phyloP scores from a whole-genome alignment of 2,113 vertebrate species.

The Dunckerocampus dactyliophorus region DNA sequence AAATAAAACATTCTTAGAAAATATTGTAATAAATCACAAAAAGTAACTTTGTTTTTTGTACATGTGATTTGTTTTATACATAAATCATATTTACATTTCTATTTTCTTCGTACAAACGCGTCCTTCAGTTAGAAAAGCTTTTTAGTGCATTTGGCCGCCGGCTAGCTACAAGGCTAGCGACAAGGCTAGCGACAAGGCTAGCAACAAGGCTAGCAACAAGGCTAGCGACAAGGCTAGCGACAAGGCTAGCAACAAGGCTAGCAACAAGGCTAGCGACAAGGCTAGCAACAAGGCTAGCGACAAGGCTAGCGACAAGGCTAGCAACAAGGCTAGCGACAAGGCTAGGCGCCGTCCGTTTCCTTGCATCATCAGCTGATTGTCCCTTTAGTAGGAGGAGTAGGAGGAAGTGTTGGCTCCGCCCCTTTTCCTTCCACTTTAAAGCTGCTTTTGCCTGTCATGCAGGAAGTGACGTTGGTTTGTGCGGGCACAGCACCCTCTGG shows the following conservation, averaged over 20 bases:
- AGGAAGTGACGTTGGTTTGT: neutral
- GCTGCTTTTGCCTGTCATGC: slow-evolving; percentile 28
- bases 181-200: slow-evolving; percentile 54
- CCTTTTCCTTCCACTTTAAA: slow-evolving; percentile 28
- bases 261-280: neutral
- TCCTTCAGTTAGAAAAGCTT: slow-evolving; percentile 71
- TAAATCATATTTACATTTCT: slow-evolving; percentile 85
- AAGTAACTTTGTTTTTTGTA: slow-evolving; percentile 74
- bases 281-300: no score
- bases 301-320: neutral
- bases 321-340: slow-evolving; percentile 27
- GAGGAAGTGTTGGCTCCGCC: slow-evolving; percentile 2
- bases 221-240: neutral
- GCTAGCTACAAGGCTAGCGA: neutral
- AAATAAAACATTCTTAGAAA: slow-evolving; percentile 93
- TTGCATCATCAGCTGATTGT: slow-evolving; percentile 47
- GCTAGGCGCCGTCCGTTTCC: slow-evolving; percentile 51
- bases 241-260: neutral
- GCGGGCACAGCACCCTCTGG: neutral
- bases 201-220: neutral
- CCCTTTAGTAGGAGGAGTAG: slow-evolving; percentile 43
- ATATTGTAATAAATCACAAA: slow-evolving; percentile 68
- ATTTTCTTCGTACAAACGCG: slow-evolving; percentile 40
- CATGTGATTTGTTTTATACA: slow-evolving; percentile 87
- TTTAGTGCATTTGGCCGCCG: slow-evolving; percentile 74